Evolutionary conservation across 2,888 invertebrate genomes (phyloP).

Genomic region (Parnassius apollo): DNA sequence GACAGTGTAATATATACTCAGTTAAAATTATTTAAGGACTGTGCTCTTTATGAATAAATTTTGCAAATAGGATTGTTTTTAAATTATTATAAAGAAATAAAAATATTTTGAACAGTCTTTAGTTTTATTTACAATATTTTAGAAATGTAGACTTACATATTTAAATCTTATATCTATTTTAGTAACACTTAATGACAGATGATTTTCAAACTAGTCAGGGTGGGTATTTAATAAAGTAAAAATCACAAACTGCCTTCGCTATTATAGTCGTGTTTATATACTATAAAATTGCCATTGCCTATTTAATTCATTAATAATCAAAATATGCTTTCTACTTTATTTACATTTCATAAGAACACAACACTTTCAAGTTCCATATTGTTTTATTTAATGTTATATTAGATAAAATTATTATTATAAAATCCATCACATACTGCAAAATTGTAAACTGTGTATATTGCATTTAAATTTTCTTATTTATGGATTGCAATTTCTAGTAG

Average conservation of each 20-base stretch:
- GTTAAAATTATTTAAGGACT: conserved; percentile 37
- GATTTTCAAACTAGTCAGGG: conserved; percentile 54
- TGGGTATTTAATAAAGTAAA: conserved; percentile 58
- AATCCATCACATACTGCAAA: no score
- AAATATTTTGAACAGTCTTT: conserved; percentile 60
- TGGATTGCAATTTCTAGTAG: no score
- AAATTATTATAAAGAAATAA: conserved; percentile 57
- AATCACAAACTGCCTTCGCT: conserved; percentile 58
- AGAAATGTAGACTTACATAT: conserved; percentile 46
- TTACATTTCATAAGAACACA: background rate
- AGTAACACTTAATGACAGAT: conserved; percentile 44
- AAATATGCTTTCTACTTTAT: background rate
- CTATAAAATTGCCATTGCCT: conserved; percentile 32
- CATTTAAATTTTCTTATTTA: no score
- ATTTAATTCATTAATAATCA: background rate
- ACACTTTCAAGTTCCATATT: no score
- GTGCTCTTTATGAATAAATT: conserved; percentile 34
- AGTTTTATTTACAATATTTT: conserved; percentile 70
- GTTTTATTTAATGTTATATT: no score
- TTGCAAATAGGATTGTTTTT: conserved; percentile 57
- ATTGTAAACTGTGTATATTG: no score
- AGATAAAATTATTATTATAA: no score
- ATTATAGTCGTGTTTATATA: conserved; percentile 33
- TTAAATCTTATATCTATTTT: conserved; percentile 39
- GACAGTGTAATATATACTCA: conserved; percentile 29